Evolutionary conservation across 2,888 invertebrate genomes (phyloP), one percentile per base, ranked within the genome.

Genomic region (Drosophila demipolita): DNA sequence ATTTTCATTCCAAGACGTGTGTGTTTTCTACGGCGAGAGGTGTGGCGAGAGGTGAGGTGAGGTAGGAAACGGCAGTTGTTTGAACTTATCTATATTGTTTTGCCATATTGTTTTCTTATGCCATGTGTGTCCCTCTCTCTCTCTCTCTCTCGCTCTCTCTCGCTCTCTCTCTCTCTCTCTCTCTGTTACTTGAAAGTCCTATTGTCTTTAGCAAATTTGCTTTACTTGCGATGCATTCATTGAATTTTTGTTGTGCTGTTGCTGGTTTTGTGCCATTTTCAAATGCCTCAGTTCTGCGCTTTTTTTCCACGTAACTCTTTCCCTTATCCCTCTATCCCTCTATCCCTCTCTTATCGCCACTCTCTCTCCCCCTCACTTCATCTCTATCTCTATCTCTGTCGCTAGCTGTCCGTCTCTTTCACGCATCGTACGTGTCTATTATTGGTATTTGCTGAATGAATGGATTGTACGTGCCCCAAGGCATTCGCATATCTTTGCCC

Each of bases 51-150:
- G 3, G 26, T 17, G 55, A n/a, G 15, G 26, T 33, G 38, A 40
- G 49, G 60, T 49, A 66, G 50, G n/a, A 57, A 59, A 61, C 66
- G 87, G 75, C 80, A 82, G 83, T 87, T 87, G 88, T 78, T 87
- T 90, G 90, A 87, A 87, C 86, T 90, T 90, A 90, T 90, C 86
- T 87, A 90, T 90, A 90, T 87, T 87, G 90, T 87, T 88, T 87
- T 88, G 88, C 86, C 90, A 90, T 87, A 87, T 87, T 90, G 88
- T 90, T 90, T 85, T 87, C 86, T 75, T 90, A 83, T 89, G 88
- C 85, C 76, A 79, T 89, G 83, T 89, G 89, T 83, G 89, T 86
- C 36, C 53, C 55, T 12, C 62, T 40, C 50, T n/a, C 35, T 6
- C 6, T 17, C 17, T 26, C 49, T 1, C 9, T 45, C 55, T 32